Base-by-base conservation (phyloP, 2,797 vertebrate species). In the Lepilemur septentrionalis region DNA sequence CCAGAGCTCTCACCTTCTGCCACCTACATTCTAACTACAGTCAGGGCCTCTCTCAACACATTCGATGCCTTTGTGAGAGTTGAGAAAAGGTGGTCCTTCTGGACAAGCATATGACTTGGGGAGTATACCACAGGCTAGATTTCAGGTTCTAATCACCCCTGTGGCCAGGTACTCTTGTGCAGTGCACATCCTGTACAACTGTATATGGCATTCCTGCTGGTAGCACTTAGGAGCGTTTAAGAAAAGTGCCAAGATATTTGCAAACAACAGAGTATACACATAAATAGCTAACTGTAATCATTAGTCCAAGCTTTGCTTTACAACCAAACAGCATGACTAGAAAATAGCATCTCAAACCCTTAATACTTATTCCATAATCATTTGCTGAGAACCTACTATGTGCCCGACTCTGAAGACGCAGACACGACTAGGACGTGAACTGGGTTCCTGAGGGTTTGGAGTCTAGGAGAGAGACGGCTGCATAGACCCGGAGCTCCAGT, bases 11-110 rank as follows among this genome's bases (percentile, higher is more conserved):
- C 61, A 5, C 4, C 17, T 84, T 11, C 14, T 8, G 50, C 43
- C 61, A 14, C 23, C 22, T 4, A 6, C n/a, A 28, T 32, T n/a
- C 46, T 48, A 22, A 11, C 1, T 0, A 17, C 0, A 38, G 43
- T 7, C 30, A 8, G 10, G 43, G 35, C 15, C 20, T 11, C 35
- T 30, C 17, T n/a, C 43, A 25, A 57, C 32, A 38, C 75, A 35
- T 7, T 65, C 5, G 2, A 2, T 28, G 46, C 59, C 59, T 93
- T n/a, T 84, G 59, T 65, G 46, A 76, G 67, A 70, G 17, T 0
- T 43, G 59, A 22, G 48, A 61, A 32, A 32, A 78, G 35, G 4
- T 14, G 48, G 48, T 13, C 48, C 48, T 13, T 48, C 48, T 48
- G 13, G 13, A 48, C 2, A 57, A 41, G 8, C 4, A 1, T 32